phyloP scores from a whole-genome alignment of 2,797 vertebrate genomes.

The Eupleurogrammus muticus region DNA sequence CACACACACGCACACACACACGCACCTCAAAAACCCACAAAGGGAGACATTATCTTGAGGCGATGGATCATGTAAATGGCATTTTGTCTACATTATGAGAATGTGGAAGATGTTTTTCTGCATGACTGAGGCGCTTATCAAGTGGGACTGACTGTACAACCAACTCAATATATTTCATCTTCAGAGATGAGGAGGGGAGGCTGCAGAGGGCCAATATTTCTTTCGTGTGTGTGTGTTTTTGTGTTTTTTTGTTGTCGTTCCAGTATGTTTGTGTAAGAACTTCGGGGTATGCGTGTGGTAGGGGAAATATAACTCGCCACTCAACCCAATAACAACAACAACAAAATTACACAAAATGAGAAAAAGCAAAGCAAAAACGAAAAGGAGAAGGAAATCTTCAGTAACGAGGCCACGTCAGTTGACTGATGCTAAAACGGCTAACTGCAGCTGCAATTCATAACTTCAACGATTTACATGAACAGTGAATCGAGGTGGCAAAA shows the following conservation, averaged over 20 bases:
- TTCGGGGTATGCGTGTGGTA: slow-evolving; percentile 23
- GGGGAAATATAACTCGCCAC: slow-evolving; percentile 48
- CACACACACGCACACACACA: slow-evolving; percentile 22
- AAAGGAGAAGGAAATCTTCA: neutral
- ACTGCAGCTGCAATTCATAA: neutral
- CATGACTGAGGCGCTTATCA: slow-evolving; percentile 80
- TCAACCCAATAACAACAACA: slow-evolving; percentile 27
- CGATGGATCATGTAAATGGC: slow-evolving; percentile 83
- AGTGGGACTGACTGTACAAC: slow-evolving; percentile 77
- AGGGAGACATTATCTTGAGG: slow-evolving; percentile 79
- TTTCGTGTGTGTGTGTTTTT: slow-evolving; percentile 48
- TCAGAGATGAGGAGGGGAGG: slow-evolving; percentile 61
- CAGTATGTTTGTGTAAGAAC: slow-evolving; percentile 45
- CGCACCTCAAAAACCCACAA: slow-evolving; percentile 57
- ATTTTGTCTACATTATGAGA: slow-evolving; percentile 82
- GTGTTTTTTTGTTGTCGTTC: too few relatives aligned
- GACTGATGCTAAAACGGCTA: neutral
- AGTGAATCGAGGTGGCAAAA: neutral
- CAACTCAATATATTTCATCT: slow-evolving; percentile 78
- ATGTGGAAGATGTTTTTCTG: slow-evolving; percentile 80
- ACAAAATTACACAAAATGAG: neutral
- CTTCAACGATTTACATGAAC: slow-evolving; percentile 15
- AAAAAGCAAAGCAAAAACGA: neutral
- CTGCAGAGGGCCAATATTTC: slow-evolving; percentile 53
- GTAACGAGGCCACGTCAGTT: slow-evolving; percentile 17